A percentile compares a stretch with the other conserved stretches of the same genome.
Evolutionary conservation across 1,140 invertebrate species (phyloP).

Genomic region (Calliphora vicina): DNA sequence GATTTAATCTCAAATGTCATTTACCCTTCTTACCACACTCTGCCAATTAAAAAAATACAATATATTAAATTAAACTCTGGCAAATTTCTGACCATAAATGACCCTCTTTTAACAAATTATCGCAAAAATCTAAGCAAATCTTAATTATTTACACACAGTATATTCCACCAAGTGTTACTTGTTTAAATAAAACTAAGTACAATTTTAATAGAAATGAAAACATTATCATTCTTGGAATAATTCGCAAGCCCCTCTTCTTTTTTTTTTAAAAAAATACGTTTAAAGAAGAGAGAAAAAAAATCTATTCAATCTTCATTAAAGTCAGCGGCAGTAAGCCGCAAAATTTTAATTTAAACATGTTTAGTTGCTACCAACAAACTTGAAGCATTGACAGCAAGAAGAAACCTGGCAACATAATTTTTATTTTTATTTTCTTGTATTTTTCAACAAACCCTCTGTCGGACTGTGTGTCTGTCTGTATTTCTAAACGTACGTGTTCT

Average conservation of each 20-base stretch:
- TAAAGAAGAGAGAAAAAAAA: no score
- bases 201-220: neutral
- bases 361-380: no score
- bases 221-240: neutral
- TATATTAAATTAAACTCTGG: neutral
- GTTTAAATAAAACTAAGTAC: no score
- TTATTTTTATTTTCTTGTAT: neutral
- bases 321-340: neutral
- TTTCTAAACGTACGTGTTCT: neutral
- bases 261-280: no score
- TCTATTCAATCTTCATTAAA: neutral
- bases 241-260: neutral
- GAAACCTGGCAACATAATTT: neutral
- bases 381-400: neutral
- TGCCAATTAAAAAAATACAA: neutral
- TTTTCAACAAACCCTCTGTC: no score
- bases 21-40: neutral
- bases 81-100: neutral
- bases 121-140: neutral
- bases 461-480: no score
- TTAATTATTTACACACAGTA: neutral
- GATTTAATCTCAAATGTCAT: constrained; percentile 2
- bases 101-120: neutral
- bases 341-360: neutral
- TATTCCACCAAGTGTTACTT: no score